Percentiles rank a stretch among this genome's conserved stretches.
These are phyloP conservation scores for Hybognathus amarus DNA, from an alignment of 2,797 vertebrate genomes.

Conservation along the genomic window DNA sequence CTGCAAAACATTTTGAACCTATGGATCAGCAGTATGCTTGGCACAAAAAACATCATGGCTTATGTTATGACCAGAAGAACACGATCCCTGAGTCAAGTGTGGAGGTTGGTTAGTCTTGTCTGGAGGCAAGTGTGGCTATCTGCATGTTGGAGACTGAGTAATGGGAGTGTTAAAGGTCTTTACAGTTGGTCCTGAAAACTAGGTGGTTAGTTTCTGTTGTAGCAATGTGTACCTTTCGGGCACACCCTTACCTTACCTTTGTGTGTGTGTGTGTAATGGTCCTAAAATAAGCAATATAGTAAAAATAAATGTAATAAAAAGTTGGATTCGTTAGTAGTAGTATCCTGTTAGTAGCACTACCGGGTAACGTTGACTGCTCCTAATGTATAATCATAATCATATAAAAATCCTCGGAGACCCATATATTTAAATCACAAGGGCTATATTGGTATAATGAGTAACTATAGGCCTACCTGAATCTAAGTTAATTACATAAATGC, in stretches of 20 bases:
- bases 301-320: too few species aligned
- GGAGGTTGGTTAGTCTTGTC: background rate
- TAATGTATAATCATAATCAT: background rate
- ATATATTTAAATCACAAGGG: background rate
- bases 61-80: background rate
- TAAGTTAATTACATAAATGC: background rate
- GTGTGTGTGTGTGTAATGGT: background rate
- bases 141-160: too few species aligned
- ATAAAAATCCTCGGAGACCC: background rate
- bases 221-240: background rate
- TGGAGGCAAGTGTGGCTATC: background rate
- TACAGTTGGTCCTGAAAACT: too few species aligned
- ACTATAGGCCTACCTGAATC: too few species aligned
- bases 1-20: background rate
- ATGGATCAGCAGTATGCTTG: background rate
- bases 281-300: too few species aligned
- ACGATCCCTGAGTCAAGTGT: background rate
- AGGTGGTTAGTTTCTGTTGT: background rate
- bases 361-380: background rate
- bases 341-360: background rate
- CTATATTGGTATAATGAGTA: background rate
- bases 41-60: background rate
- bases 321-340: too few species aligned
- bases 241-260: background rate
- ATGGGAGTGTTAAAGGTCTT: background rate